Evolutionary conservation across 2,113 vertebrate genomes (phyloP).

Genomic region (Alosa alosa): DNA sequence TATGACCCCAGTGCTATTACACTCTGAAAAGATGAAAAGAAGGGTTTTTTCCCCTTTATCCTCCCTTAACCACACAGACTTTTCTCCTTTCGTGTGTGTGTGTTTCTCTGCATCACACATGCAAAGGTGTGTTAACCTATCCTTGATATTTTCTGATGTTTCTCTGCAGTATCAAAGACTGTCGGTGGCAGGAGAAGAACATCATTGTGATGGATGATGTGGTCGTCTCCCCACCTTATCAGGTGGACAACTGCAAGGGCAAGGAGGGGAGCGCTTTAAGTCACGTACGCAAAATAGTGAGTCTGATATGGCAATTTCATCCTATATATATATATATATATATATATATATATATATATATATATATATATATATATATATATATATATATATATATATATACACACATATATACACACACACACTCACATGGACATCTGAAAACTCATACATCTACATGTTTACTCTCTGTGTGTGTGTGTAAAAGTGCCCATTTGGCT

Average conservation of each 20-base stretch:
- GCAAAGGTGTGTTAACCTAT: too few species aligned
- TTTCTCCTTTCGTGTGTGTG: too few species aligned
- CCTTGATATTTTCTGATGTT: not conserved
- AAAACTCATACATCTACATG: not conserved
- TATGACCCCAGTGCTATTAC: too few species aligned
- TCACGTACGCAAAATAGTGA: constrained; percentile 92
- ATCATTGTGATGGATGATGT: constrained; percentile 90
- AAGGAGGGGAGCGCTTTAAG: constrained; percentile 85
- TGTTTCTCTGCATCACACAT: too few species aligned
- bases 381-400: too few species aligned
- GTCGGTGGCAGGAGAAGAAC: constrained; percentile 91
- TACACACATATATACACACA: not conserved
- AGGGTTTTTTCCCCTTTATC: too few species aligned
- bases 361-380: too few species aligned
- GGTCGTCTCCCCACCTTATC: constrained; percentile 83
- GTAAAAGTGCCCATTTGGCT: not conserved
- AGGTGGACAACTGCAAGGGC: constrained; percentile 88
- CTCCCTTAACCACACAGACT: too few species aligned
- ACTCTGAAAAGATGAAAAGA: too few species aligned
- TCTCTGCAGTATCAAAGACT: constrained; percentile 83
- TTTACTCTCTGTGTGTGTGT: not conserved
- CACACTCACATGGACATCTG: not conserved
- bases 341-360: too few species aligned
- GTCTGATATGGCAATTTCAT: constrained; percentile 46
- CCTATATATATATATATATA: not conserved